phyloP scores from a whole-genome alignment of 1,140 invertebrate genomes.

The Sinella curviseta region DNA sequence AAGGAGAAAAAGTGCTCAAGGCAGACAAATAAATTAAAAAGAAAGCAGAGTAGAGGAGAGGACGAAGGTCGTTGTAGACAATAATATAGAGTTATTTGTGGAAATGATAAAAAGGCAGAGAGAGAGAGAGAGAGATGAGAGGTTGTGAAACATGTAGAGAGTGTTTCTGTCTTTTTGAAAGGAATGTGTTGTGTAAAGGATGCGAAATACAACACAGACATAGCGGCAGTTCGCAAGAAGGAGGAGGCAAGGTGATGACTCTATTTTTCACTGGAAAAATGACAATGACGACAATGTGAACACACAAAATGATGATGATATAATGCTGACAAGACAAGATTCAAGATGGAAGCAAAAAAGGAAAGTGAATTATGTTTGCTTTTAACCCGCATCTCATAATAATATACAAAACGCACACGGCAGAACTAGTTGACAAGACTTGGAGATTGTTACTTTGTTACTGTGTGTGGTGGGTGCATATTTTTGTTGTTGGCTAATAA shows the following conservation, averaged over 20 bases:
- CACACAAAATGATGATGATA: neutral
- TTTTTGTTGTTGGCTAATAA: neutral
- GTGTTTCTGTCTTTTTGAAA: no score
- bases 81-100: no score
- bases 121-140: no score
- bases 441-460: no score
- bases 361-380: slow-evolving; percentile 17
- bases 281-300: neutral
- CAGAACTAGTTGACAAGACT: no score
- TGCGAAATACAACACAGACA: no score
- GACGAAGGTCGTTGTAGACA: neutral
- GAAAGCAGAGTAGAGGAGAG: neutral
- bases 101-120: no score
- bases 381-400: neutral
- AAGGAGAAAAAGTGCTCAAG: slow-evolving; percentile 3
- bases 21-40: slow-evolving; percentile 18
- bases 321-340: neutral
- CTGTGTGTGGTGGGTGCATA: no score
- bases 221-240: no score
- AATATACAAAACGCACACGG: neutral
- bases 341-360: neutral
- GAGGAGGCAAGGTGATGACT: neutral
- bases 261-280: slow-evolving; percentile 2
- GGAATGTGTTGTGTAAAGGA: no score
- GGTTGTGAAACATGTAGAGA: no score